A percentile compares a stretch with the other conserved stretches of the same genome.
Conservation (phyloP, 1,140 invertebrate species). For the Plectus sambesii region DNA sequence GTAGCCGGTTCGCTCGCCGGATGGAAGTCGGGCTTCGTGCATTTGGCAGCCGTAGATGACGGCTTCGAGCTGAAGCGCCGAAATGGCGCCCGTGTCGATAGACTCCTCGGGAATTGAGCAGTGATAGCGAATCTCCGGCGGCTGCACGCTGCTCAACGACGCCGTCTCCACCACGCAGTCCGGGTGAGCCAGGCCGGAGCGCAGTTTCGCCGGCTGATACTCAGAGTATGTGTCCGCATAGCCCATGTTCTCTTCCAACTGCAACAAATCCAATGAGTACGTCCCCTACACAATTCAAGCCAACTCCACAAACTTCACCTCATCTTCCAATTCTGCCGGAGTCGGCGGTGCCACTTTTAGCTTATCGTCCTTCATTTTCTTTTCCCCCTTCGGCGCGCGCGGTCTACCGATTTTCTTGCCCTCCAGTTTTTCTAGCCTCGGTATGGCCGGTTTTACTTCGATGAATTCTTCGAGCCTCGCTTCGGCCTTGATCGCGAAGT, state of each 20-base stretch:
- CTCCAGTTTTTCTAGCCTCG: too few relatives aligned
- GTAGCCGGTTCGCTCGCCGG: constrained; percentile 82
- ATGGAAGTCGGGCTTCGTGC: constrained; percentile 78
- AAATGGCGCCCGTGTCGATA: constrained; percentile 71
- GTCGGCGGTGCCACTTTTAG: too few relatives aligned
- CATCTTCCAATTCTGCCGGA: too few relatives aligned
- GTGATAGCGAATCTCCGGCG: constrained; percentile 82
- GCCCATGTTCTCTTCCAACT: constrained; percentile 87
- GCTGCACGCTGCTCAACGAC: constrained; percentile 85
- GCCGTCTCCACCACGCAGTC: constrained; percentile 99
- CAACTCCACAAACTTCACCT: too few relatives aligned
- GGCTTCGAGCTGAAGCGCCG: constrained; percentile 88
- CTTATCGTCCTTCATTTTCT: too few relatives aligned
- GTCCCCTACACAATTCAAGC: constrained; percentile 59
- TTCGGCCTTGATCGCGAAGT: too few relatives aligned
- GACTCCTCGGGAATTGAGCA: constrained; percentile 70
- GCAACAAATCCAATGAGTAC: constrained; percentile 63
- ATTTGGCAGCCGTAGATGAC: constrained; percentile 90
- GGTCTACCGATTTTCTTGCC: too few relatives aligned
- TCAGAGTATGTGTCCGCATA: constrained; percentile 94
- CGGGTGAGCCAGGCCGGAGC: constrained; percentile 86
- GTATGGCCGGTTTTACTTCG: too few relatives aligned
- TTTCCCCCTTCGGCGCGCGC: too few relatives aligned
- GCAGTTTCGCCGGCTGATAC: constrained; percentile 92
- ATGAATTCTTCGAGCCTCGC: too few relatives aligned